Conservation (phyloP, 2,113 vertebrate genomes). For the Sturnus vulgaris region DNA sequence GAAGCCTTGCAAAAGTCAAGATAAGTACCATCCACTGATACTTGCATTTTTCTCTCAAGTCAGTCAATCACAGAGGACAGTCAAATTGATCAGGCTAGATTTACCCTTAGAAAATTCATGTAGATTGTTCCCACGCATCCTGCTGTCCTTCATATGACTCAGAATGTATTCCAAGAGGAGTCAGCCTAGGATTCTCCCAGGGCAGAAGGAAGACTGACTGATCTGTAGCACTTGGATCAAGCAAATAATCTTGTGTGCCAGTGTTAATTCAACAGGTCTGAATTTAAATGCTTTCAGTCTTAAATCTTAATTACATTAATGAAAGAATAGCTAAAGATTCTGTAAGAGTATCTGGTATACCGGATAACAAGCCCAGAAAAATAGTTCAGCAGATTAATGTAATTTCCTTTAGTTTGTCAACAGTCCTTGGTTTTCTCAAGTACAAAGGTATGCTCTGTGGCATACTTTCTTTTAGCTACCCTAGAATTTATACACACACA, state of each 20-base stretch:
- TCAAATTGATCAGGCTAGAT: neutral
- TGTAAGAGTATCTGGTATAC: neutral
- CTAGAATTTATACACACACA: too few relatives aligned
- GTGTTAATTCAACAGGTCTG: neutral
- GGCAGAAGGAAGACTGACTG: neutral
- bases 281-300: neutral
- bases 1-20: neutral
- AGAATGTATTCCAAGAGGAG: neutral
- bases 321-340: neutral
- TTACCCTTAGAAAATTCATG: neutral
- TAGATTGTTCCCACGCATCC: neutral
- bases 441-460: neutral
- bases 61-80: neutral
- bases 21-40: neutral
- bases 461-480: neutral
- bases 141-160: neutral
- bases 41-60: neutral
- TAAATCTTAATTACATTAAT: neutral
- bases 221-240: neutral
- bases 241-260: neutral
- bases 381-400: neutral
- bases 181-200: neutral
- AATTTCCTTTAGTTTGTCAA: neutral
- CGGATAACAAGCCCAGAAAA: neutral
- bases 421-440: neutral